Base-by-base conservation (phyloP, 2,888 invertebrate species). In the Ormyrus pomaceus region DNA sequence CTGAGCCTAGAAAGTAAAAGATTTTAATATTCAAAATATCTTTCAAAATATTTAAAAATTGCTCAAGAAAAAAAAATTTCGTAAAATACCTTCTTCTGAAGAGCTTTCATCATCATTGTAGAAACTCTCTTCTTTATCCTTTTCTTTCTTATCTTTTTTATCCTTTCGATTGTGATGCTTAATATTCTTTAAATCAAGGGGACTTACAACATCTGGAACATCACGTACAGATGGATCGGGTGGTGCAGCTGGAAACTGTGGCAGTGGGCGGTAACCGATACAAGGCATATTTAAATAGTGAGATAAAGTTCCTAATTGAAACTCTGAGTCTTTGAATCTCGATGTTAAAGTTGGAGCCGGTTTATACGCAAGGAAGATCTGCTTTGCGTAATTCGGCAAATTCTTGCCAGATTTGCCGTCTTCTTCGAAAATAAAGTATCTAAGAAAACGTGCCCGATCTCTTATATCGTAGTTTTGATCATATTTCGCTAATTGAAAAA, bases 401-500 rank as follows among this genome's bases (percentile, higher is more conserved):
- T 86, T 86, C 59, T 86, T 87, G 0, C 68, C 55, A 6, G 76
- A 34, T 69, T 92, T 92, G 9, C 92, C 92, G 66, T 90, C 85
- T 85, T 91, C 84, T 87, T 95, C 93, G 84, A 96, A 94, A 50
- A 97, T 93, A 85, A 97, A 95, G 82, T 95, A 95, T 11, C 96
- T 94, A 74, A 99, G 92, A 88, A 99, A 95, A 46, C 99, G 93
- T 5, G 98, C 97, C 9, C 98, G 93, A 92, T 99, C 99, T 46
- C 99, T 93, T 74, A 99, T 98, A 91, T 99, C 99, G 89, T 99
- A 99, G 91, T 98, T 98, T 85, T 96, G 95, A 92, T 99, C 99
- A 91, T 99, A 99, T 85, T 98, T 95, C 0, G 99, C 98, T 86
- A 99, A 92, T 84, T 95, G 96, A 87, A 99, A 95, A 61, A 99